Percentiles rank a stretch among this genome's conserved stretches.
Evolutionary conservation across 2,797 vertebrate genomes (phyloP).

Genomic region (Galaxias olidus): DNA sequence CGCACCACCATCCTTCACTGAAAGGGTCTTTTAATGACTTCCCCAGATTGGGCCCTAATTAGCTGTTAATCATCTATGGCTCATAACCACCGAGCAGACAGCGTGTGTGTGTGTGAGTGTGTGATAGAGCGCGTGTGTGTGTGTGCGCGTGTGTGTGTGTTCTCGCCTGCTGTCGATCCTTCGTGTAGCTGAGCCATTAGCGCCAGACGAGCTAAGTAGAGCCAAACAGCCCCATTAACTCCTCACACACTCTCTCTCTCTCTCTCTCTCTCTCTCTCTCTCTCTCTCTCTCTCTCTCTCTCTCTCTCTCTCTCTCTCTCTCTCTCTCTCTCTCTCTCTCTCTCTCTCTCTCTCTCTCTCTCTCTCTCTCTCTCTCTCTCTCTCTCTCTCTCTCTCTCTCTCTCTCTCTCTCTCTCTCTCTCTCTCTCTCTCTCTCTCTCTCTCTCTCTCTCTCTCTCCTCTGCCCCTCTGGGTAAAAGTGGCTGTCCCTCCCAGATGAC

Average conservation of each 20-base stretch:
- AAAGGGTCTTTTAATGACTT: slow-evolving; percentile 73
- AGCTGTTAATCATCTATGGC: slow-evolving; percentile 82
- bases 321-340: slow-evolving; percentile 59
- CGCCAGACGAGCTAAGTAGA: slow-evolving; percentile 74
- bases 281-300: slow-evolving; percentile 46
- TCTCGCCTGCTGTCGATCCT: slow-evolving; percentile 66
- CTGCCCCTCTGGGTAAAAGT: too few relatives aligned
- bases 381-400: slow-evolving; percentile 56
- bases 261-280: slow-evolving; percentile 36
- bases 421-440: slow-evolving; percentile 27
- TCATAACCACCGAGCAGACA: slow-evolving; percentile 75
- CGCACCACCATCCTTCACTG: slow-evolving; percentile 67
- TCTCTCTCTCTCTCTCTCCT: slow-evolving; percentile 18
- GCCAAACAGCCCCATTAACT: slow-evolving; percentile 78
- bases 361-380: too few relatives aligned
- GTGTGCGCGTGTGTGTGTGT: slow-evolving; percentile 35
- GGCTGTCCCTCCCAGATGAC: too few relatives aligned
- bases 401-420: slow-evolving; percentile 56
- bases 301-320: slow-evolving; percentile 75
- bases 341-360: slow-evolving; percentile 33
- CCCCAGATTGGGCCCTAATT: slow-evolving; percentile 82
- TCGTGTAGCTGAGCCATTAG: slow-evolving; percentile 75
- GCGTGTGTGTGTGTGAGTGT: slow-evolving; percentile 58
- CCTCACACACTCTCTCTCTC: slow-evolving; percentile 63
- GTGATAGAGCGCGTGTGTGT: slow-evolving; percentile 32